Percentiles rank a stretch among this genome's conserved stretches.
Conservation (phyloP, 1,140 invertebrate genomes). For the Drosophila obscura region DNA sequence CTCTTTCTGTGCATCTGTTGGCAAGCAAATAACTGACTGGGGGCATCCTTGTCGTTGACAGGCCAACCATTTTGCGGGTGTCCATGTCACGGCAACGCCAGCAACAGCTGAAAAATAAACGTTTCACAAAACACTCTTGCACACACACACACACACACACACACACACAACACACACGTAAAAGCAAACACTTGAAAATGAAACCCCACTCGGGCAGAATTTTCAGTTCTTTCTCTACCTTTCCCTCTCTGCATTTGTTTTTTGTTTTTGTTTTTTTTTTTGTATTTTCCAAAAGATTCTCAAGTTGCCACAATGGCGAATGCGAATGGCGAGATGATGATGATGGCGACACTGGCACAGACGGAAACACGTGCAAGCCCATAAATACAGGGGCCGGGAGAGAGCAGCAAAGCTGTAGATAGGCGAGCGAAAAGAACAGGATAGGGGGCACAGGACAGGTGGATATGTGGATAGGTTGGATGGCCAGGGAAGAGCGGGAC, state of each 20-base stretch:
- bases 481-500: not conserved
- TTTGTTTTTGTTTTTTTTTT: conserved; percentile 6
- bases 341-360: conserved; percentile 49
- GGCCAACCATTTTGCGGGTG: conserved; percentile 56
- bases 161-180: conserved; percentile 23
- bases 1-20: not conserved
- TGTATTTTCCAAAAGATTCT: conserved; percentile 61
- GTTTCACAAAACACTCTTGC: conserved; percentile 31
- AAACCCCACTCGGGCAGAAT: conserved; percentile 61
- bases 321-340: conserved; percentile 26
- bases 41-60: conserved; percentile 50
- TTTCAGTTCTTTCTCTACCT: conserved; percentile 6
- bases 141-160: conserved; percentile 13
- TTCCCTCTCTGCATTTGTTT: too few relatives aligned
- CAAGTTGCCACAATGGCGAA: conserved; percentile 54
- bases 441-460: not conserved
- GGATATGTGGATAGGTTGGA: too few relatives aligned
- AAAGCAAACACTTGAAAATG: conserved; percentile 66
- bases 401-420: not conserved
- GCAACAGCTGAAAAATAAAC: conserved; percentile 66
- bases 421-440: too few relatives aligned
- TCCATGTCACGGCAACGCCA: conserved; percentile 35
- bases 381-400: conserved; percentile 45
- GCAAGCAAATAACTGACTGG: conserved; percentile 37
- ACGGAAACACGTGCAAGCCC: conserved; percentile 64